phyloP scores from a whole-genome alignment of 2,797 vertebrate genomes.

The Chloroceryle amazona region DNA sequence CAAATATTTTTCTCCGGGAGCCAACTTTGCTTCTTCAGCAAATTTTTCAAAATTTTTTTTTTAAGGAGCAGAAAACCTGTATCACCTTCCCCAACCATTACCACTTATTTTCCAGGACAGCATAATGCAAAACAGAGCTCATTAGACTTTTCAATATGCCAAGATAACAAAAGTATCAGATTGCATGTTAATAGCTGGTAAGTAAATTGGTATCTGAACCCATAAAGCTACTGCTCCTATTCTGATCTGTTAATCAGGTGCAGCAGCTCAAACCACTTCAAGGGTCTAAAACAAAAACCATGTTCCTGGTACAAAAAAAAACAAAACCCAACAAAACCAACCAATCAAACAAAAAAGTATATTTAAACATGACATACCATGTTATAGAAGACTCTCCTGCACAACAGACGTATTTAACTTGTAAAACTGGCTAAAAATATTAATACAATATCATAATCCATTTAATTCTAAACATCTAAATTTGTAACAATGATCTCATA shows the following conservation, averaged over 20 bases:
- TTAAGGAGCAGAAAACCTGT: neutral
- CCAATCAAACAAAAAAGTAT: too few relatives aligned
- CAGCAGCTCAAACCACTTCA: neutral
- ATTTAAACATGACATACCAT: neutral
- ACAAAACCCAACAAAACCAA: too few relatives aligned
- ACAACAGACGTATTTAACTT: neutral
- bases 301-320: neutral
- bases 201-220: neutral
- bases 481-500: neutral
- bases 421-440: neutral
- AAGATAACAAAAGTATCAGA: slow-evolving; percentile 4
- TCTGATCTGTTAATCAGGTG: neutral
- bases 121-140: neutral
- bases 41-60: neutral
- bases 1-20: neutral
- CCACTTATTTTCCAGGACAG: neutral
- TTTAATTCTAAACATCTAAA: neutral
- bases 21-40: neutral
- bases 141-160: neutral
- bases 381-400: neutral
- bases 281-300: neutral
- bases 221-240: neutral
- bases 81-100: neutral
- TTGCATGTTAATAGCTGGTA: slow-evolving; percentile 1
- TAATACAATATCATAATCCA: neutral